Percentiles rank a stretch among this genome's conserved stretches.
phyloP scores from a whole-genome alignment of 2,888 invertebrate species.

The Rhamnusium bicolor region DNA sequence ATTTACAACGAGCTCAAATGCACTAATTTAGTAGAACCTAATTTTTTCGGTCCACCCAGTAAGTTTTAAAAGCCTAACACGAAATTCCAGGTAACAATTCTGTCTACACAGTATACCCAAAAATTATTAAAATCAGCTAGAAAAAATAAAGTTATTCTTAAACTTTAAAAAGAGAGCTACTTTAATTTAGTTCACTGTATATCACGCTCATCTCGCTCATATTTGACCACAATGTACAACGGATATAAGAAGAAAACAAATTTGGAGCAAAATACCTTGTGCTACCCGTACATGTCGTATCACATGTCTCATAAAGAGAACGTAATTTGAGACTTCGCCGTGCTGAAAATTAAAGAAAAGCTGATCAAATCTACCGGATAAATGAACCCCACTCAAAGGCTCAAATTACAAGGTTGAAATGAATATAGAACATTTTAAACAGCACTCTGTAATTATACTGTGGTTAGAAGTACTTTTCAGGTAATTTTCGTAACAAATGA shows the following conservation, averaged over 20 bases:
- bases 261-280: constrained; percentile 40
- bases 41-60: too few species aligned
- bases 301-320: constrained; percentile 56
- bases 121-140: too few species aligned
- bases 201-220: too few species aligned
- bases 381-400: constrained; percentile 60
- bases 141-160: too few species aligned
- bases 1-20: too few species aligned
- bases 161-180: too few species aligned
- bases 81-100: too few species aligned
- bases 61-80: too few species aligned
- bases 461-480: constrained; percentile 55
- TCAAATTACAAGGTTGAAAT: constrained; percentile 62
- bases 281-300: constrained; percentile 52
- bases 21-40: too few species aligned
- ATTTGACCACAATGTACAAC: constrained; percentile 43
- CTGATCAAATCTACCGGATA: constrained; percentile 70
- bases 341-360: constrained; percentile 69
- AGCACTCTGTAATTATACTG: constrained; percentile 61
- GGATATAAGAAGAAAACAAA: constrained; percentile 36
- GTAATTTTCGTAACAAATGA: constrained; percentile 55
- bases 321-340: constrained; percentile 61
- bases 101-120: too few species aligned
- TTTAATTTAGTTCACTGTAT: too few species aligned
- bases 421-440: constrained; percentile 59